A percentile compares a stretch with the other conserved stretches of the same genome.
Conservation (phyloP, 2,113 vertebrate species). For the Varanus komodoensis region DNA sequence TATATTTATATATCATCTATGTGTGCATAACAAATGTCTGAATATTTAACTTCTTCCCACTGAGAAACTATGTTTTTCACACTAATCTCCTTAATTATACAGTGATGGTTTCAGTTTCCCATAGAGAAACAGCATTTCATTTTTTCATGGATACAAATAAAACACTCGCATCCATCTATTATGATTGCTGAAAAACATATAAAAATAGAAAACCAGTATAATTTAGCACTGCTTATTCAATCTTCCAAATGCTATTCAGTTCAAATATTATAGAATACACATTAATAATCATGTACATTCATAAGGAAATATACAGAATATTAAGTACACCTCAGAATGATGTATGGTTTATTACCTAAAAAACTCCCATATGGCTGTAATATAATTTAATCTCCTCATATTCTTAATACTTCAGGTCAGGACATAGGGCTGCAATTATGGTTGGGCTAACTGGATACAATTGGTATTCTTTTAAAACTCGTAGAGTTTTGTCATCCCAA, state of each 20-base stretch:
- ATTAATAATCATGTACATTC: background rate
- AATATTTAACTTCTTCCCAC: background rate
- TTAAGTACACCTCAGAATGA: background rate
- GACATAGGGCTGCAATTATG: background rate
- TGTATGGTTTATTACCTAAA: background rate
- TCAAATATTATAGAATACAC: background rate
- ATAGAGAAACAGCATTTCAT: background rate
- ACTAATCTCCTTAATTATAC: no score
- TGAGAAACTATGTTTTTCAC: background rate
- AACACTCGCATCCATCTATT: background rate
- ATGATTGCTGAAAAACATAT: background rate
- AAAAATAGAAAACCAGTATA: background rate
- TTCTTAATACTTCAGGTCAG: background rate
- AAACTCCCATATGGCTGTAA: background rate
- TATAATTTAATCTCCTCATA: background rate
- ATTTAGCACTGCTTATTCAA: background rate
- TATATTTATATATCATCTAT: conserved; percentile 46
- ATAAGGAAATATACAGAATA: background rate
- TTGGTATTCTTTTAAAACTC: background rate
- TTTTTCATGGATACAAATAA: background rate
- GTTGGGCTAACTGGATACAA: background rate
- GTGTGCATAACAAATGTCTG: conserved; percentile 5
- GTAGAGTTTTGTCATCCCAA: background rate
- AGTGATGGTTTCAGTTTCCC: background rate
- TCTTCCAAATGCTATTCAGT: background rate